Conservation (phyloP, 2,113 vertebrate genomes). For the Struthio camelus region DNA sequence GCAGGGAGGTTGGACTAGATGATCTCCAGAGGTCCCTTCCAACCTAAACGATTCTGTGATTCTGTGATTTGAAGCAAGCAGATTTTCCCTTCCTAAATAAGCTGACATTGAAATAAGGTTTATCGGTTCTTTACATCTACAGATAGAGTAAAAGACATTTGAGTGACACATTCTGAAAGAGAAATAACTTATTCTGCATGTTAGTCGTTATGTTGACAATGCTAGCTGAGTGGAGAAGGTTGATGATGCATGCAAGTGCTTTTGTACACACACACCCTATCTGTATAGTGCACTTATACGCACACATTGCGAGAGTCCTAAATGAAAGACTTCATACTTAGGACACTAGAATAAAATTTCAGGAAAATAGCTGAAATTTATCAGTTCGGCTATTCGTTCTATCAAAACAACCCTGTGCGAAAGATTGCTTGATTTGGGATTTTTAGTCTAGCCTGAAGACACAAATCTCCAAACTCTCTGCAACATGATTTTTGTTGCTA, state of each 20-base stretch:
- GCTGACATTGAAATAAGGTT: no score
- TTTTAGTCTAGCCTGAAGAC: not conserved
- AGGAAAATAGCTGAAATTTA: not conserved
- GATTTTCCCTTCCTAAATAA: no score
- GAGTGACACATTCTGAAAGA: no score
- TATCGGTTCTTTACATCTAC: no score
- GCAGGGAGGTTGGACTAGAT: no score
- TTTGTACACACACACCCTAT: fast-evolving
- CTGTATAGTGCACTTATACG: not conserved
- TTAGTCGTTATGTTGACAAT: no score
- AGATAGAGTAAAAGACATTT: no score
- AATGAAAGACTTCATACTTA: not conserved
- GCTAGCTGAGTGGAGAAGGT: no score
- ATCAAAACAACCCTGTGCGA: not conserved
- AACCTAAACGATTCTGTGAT: no score
- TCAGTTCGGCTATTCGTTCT: not conserved
- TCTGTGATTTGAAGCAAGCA: no score
- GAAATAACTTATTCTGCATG: no score
- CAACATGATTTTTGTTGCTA: not conserved
- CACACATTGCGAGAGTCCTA: not conserved
- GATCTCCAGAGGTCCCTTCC: no score
- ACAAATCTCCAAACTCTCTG: not conserved
- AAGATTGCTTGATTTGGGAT: not conserved
- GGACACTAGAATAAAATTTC: not conserved
- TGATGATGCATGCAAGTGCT: not conserved